These are phyloP conservation scores for Ommatoiulus sabulosus DNA, from an alignment of 2,888 invertebrate genomes.

Conservation along the genomic window DNA sequence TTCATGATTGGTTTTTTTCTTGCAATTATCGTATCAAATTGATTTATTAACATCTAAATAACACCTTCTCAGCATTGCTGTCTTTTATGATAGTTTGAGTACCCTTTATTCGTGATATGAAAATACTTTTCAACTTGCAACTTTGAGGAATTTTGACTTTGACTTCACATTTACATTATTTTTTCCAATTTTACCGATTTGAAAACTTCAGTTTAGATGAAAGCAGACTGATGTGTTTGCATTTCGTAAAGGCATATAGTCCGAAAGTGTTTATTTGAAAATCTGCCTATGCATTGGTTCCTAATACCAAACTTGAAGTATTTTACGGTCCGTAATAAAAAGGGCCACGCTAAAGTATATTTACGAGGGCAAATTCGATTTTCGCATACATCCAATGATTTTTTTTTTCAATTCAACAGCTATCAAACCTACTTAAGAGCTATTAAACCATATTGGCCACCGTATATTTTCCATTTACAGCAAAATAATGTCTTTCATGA, in stretches of 20 bases:
- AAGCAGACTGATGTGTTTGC: no score
- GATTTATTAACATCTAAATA: no score
- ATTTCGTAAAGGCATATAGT: not conserved
- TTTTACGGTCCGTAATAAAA: not conserved
- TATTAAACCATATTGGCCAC: not conserved
- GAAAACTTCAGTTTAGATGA: no score
- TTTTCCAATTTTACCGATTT: no score
- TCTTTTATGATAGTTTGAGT: no score
- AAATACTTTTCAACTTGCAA: no score
- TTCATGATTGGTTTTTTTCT: no score
- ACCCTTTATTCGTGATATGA: no score
- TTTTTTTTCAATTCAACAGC: not conserved
- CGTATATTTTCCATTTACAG: not conserved
- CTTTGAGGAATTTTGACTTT: no score
- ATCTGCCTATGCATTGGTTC: not conserved
- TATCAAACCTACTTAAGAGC: not conserved
- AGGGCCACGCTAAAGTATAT: not conserved
- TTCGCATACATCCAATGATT: not conserved
- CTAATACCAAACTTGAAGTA: not conserved
- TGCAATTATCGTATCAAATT: no score
- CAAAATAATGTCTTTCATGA: not conserved
- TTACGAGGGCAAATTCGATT: not conserved
- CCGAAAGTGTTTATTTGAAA: not conserved
- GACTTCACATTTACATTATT: no score
- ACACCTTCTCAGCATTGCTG: no score